These are phyloP conservation scores for Alectoris magna DNA, from an alignment of 2,797 vertebrate genomes.

Conservation along the genomic window DNA sequence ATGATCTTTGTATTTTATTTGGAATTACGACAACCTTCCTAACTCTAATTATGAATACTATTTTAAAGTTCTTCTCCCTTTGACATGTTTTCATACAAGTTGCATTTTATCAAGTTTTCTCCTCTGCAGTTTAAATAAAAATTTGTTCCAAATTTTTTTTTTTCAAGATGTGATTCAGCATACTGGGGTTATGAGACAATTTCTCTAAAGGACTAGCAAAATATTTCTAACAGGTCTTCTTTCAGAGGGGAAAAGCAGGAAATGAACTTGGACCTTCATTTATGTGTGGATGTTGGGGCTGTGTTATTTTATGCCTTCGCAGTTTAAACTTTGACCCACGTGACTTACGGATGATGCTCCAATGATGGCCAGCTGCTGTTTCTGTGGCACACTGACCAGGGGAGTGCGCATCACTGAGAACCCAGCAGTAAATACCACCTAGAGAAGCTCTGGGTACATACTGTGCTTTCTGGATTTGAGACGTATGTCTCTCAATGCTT, in stretches of 20 bases:
- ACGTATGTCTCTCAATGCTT: not conserved
- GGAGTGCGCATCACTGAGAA: not conserved
- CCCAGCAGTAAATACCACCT: not conserved
- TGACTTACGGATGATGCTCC: not conserved
- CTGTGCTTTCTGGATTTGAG: not conserved
- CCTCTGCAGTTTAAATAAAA: not conserved
- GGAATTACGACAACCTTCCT: not conserved
- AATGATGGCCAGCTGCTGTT: not conserved
- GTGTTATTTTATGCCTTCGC: not conserved
- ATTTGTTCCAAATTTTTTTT: not conserved
- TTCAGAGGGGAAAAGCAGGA: not conserved
- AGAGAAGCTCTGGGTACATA: not conserved
- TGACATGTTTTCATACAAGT: constrained; percentile 26
- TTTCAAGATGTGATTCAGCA: not conserved
- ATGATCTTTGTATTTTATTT: not conserved
- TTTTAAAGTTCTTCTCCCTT: not conserved
- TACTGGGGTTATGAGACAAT: not conserved
- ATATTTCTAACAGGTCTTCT: not conserved
- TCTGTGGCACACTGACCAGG: fast-evolving
- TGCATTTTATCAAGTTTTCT: not conserved
- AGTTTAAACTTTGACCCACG: not conserved
- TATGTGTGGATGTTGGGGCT: not conserved
- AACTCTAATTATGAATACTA: not conserved
- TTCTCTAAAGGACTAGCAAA: not conserved
- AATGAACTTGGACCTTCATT: not conserved